Conservation (phyloP, 1,140 invertebrate genomes). For the Arion vulgaris region DNA sequence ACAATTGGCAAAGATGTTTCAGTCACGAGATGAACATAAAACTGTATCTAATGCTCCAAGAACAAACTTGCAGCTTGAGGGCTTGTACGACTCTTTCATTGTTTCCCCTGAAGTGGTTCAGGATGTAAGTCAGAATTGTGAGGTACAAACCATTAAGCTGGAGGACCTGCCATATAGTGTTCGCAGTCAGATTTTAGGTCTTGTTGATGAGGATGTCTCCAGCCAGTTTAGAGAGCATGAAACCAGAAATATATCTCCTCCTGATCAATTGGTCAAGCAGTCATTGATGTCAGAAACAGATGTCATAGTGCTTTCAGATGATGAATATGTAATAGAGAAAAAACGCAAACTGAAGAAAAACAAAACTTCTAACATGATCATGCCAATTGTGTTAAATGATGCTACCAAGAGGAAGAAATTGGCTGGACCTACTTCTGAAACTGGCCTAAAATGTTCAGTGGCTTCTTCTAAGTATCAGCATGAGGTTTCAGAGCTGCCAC, state of each 20-base stretch:
- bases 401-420: not conserved
- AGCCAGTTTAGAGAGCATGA: not conserved
- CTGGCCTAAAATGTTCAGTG: not conserved
- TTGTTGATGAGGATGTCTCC: slow-evolving; percentile 21
- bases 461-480: not conserved
- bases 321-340: not conserved
- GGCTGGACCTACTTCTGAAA: not conserved
- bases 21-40: slow-evolving; percentile 15
- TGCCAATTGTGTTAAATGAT: not conserved
- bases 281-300: not conserved
- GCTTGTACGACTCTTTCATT: not conserved
- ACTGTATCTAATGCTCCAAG: not conserved
- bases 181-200: slow-evolving; percentile 1
- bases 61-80: slow-evolving; percentile 26
- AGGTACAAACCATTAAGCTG: slow-evolving; percentile 24
- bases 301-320: not conserved
- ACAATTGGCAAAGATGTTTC: slow-evolving; percentile 27
- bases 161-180: slow-evolving; percentile 27
- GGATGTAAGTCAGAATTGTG: not conserved
- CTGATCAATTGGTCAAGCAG: not conserved
- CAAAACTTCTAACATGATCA: not conserved
- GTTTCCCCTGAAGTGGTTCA: not conserved
- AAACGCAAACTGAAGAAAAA: not conserved
- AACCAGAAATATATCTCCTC: not conserved
- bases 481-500: not conserved